Conservation (phyloP, 2,888 invertebrate genomes). For the Lysandra bellargus region DNA sequence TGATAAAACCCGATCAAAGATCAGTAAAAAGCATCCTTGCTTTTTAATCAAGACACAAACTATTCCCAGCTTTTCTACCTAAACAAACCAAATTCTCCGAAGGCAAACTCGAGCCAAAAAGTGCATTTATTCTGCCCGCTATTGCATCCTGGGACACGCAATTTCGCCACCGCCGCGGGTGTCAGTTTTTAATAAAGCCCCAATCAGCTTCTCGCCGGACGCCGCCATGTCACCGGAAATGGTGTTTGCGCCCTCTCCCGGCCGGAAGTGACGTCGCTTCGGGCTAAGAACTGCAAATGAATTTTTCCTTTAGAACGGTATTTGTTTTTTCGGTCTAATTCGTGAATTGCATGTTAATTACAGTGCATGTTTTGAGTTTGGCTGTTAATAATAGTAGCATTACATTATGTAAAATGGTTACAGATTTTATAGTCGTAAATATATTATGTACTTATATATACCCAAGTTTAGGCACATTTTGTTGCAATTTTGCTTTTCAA, state of each 20-base stretch:
- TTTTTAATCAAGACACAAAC: too few relatives aligned
- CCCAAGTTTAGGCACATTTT: too few relatives aligned
- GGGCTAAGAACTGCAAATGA: slow-evolving; percentile 45
- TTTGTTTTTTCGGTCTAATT: slow-evolving; percentile 32
- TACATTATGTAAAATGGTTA: too few relatives aligned
- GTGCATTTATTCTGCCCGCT: slow-evolving; percentile 21
- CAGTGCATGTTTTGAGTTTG: neutral
- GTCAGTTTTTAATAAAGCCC: slow-evolving; percentile 78
- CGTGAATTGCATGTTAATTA: slow-evolving; percentile 26
- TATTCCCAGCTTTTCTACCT: too few relatives aligned
- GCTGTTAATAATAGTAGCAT: neutral
- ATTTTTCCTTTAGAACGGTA: slow-evolving; percentile 37
- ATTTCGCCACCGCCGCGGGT: slow-evolving; percentile 65
- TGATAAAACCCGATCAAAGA: too few relatives aligned
- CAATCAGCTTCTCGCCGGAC: slow-evolving; percentile 76
- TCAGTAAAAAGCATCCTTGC: too few relatives aligned
- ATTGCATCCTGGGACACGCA: slow-evolving; percentile 36
- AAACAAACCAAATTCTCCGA: too few relatives aligned
- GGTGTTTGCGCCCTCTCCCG: slow-evolving; percentile 67
- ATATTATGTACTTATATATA: too few relatives aligned
- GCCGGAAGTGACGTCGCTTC: slow-evolving; percentile 42
- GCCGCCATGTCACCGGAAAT: slow-evolving; percentile 71
- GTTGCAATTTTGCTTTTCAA: too few relatives aligned
- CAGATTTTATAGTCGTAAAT: too few relatives aligned
- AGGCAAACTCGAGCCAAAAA: neutral